Conservation (phyloP, 2,113 vertebrate species). For the Phalacrocorax pelagicus region DNA sequence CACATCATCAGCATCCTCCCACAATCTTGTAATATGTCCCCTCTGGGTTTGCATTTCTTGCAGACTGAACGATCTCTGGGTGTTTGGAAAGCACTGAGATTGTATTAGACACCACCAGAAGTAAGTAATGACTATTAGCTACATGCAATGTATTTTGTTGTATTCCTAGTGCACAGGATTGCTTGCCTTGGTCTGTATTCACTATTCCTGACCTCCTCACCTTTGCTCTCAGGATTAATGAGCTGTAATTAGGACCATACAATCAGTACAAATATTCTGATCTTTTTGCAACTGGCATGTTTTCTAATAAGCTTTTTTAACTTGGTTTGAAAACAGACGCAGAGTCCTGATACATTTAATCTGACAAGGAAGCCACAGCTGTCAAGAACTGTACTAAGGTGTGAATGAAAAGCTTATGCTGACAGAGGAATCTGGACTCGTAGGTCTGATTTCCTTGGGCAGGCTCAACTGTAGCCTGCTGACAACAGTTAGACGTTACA, state of each 20-base stretch:
- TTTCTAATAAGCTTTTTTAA: background rate
- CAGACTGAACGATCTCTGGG: background rate
- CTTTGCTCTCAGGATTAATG: background rate
- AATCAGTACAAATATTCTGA: background rate
- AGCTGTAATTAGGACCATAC: background rate
- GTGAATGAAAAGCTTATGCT: constrained; percentile 71
- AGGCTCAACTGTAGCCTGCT: constrained; percentile 18
- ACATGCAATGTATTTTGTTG: rapidly evolving
- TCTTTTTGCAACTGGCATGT: background rate
- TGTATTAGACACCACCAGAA: background rate
- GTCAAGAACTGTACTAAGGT: constrained; percentile 66
- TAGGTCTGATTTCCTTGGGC: constrained; percentile 53
- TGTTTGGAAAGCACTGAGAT: background rate
- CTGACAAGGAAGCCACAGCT: constrained; percentile 67
- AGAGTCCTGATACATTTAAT: constrained; percentile 57
- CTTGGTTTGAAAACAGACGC: constrained; percentile 22
- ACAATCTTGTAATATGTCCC: background rate
- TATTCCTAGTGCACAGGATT: background rate
- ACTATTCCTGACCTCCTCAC: background rate
- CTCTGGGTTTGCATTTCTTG: background rate
- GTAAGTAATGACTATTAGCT: background rate
- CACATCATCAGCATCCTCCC: background rate
- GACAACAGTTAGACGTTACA: constrained; percentile 5
- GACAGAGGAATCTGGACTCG: constrained; percentile 39
- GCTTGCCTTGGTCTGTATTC: background rate